These are phyloP conservation scores for Oreamnos americanus DNA, from an alignment of 2,113 vertebrate species.

Conservation along the genomic window DNA sequence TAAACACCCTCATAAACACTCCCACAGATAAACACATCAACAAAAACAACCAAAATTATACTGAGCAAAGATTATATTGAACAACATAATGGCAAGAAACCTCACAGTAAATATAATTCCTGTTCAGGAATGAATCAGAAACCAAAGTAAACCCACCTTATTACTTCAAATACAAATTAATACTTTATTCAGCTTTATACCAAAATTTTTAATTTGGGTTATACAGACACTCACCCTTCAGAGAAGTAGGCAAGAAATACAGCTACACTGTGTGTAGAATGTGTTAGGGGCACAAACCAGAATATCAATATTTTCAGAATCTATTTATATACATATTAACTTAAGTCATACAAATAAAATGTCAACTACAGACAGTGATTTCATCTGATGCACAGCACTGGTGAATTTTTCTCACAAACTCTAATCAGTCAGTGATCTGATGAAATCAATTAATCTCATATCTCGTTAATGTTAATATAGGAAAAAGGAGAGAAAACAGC, in stretches of 20 bases:
- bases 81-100: neutral
- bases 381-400: neutral
- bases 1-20: neutral
- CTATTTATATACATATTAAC: neutral
- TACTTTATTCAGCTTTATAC: neutral
- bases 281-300: neutral
- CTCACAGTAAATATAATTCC: neutral
- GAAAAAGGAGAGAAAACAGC: neutral
- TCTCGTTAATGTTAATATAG: neutral
- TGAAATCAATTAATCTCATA: neutral
- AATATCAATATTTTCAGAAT: neutral
- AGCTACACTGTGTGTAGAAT: neutral
- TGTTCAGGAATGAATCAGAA: neutral
- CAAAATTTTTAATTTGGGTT: neutral
- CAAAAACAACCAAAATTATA: neutral
- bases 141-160: neutral
- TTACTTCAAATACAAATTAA: neutral
- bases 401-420: neutral
- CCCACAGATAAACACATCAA: neutral
- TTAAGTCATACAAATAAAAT: neutral
- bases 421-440: neutral
- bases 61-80: neutral
- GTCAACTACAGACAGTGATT: neutral
- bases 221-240: neutral
- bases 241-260: neutral